Percentiles rank a stretch among this genome's conserved stretches.
phyloP scores from a whole-genome alignment of 2,797 vertebrate species.

The Neopelma chrysocephalum region DNA sequence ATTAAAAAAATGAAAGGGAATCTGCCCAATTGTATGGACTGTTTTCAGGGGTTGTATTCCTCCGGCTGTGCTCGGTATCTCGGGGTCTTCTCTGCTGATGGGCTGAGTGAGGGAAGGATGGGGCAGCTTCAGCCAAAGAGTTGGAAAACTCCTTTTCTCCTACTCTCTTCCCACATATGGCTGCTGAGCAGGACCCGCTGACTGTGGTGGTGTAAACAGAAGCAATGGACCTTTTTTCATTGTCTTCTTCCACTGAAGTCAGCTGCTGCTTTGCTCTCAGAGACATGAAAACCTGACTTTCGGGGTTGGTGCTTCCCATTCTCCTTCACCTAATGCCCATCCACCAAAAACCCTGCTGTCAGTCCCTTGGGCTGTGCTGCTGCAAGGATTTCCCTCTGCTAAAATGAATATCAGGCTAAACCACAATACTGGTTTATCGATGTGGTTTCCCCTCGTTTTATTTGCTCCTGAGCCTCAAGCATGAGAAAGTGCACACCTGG shows the following conservation, averaged over 20 bases:
- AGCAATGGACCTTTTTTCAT: not conserved
- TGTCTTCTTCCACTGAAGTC: not conserved
- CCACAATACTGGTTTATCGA: not conserved
- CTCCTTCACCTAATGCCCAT: not conserved
- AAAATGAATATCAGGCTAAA: not conserved
- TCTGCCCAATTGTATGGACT: rapidly evolving
- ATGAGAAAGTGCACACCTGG: not conserved
- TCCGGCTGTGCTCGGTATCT: not conserved
- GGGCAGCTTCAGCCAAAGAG: not conserved
- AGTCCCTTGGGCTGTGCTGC: not conserved
- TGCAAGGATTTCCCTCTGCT: not conserved
- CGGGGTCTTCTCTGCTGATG: not conserved
- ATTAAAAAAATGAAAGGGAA: not conserved
- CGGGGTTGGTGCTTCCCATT: not conserved
- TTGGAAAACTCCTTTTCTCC: not conserved
- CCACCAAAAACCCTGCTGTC: not conserved
- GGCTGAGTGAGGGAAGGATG: not conserved
- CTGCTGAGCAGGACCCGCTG: not conserved
- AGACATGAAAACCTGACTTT: not conserved
- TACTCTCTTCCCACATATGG: rapidly evolving
- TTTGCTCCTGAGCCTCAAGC: not conserved
- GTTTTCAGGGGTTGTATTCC: not conserved
- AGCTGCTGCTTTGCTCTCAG: not conserved
- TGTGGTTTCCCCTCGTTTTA: not conserved
- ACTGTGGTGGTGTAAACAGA: not conserved